Evolutionary conservation across 2,888 invertebrate genomes (phyloP).

Genomic region (Helobdella robusta): DNA sequence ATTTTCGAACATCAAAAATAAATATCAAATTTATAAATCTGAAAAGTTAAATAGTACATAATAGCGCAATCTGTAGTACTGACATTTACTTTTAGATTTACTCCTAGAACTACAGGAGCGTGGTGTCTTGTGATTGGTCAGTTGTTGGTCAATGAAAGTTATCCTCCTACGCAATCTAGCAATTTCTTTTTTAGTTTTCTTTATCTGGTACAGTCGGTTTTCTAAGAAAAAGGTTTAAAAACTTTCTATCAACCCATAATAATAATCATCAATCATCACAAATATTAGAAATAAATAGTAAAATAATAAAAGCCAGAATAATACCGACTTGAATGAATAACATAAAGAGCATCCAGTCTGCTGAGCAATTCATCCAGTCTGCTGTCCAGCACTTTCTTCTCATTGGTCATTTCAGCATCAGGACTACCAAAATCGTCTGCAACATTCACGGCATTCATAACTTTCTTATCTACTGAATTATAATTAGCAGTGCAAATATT

Average conservation of each 20-base stretch:
- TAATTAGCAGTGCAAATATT: no score
- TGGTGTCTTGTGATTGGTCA: not conserved
- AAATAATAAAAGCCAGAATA: no score
- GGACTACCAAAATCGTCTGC: no score
- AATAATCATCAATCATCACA: not conserved
- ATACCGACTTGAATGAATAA: constrained; percentile 1
- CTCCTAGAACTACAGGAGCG: not conserved
- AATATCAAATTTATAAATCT: no score
- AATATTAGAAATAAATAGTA: not conserved
- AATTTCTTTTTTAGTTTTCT: constrained; percentile 8
- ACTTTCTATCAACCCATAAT: not conserved
- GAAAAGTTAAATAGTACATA: no score
- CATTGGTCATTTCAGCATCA: not conserved
- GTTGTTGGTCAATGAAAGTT: not conserved
- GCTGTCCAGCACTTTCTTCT: not conserved
- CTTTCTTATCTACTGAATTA: no score
- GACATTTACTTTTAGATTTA: no score
- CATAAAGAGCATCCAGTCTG: constrained; percentile 8
- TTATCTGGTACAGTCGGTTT: not conserved
- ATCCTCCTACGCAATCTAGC: not conserved
- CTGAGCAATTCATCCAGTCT: constrained; percentile 1
- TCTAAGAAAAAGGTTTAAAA: not conserved
- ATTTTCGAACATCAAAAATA: no score
- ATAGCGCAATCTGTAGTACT: no score
- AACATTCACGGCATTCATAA: no score